Conservation (phyloP, 2,888 invertebrate genomes). For the Acanthoscelides obtectus region DNA sequence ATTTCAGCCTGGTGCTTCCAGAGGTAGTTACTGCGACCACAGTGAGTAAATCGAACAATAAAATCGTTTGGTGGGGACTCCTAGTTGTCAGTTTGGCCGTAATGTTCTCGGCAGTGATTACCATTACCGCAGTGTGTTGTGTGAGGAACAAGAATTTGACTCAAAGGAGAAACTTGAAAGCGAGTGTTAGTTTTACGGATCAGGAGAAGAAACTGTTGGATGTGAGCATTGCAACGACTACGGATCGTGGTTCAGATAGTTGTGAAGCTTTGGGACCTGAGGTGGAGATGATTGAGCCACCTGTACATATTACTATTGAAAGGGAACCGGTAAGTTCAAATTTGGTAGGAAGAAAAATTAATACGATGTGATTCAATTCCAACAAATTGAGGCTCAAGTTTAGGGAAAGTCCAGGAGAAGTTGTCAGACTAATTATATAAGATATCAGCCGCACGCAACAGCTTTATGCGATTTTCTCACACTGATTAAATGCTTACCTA, state of each 20-base stretch:
- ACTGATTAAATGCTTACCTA: too few relatives aligned
- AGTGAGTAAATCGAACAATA: slow-evolving; percentile 65
- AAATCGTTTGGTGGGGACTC: slow-evolving; percentile 67
- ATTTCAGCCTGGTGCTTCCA: slow-evolving; percentile 61
- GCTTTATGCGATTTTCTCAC: too few relatives aligned
- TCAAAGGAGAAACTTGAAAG: slow-evolving; percentile 66
- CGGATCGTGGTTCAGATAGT: slow-evolving; percentile 56
- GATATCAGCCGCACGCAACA: too few relatives aligned
- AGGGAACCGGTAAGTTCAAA: slow-evolving; percentile 39
- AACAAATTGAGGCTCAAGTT: too few relatives aligned
- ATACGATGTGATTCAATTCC: too few relatives aligned
- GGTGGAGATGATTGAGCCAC: slow-evolving; percentile 51
- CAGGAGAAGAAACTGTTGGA: slow-evolving; percentile 84
- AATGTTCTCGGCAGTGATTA: slow-evolving; percentile 56
- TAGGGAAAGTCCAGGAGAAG: too few relatives aligned
- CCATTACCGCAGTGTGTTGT: slow-evolving; percentile 57
- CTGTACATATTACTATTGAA: slow-evolving; percentile 52
- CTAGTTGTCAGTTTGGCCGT: slow-evolving; percentile 67
- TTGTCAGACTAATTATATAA: too few relatives aligned
- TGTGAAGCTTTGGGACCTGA: slow-evolving; percentile 54
- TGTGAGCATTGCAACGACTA: slow-evolving; percentile 69
- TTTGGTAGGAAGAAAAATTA: too few relatives aligned
- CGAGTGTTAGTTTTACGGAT: slow-evolving; percentile 78
- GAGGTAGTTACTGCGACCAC: slow-evolving; percentile 74
- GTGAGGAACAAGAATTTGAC: slow-evolving; percentile 52